phyloP scores from a whole-genome alignment of 1,140 invertebrate genomes.

The Steinernema khuongi region DNA sequence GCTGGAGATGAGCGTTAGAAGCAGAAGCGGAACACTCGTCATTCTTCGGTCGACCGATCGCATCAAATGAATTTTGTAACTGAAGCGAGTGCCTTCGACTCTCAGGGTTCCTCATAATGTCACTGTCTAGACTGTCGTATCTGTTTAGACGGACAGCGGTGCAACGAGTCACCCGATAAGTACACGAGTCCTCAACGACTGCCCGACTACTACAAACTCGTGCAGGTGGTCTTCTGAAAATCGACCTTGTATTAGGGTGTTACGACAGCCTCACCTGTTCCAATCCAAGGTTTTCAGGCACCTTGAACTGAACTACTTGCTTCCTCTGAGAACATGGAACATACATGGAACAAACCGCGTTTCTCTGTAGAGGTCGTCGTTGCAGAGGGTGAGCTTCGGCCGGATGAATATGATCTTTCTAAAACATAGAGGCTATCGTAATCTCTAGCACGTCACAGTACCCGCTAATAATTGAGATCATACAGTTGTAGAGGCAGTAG shows the following conservation, averaged over 20 bases:
- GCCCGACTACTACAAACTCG: no score
- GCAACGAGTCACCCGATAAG: no score
- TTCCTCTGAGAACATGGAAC: constrained; percentile 76
- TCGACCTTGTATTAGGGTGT: neutral
- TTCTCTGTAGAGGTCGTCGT: constrained; percentile 93
- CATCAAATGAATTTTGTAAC: no score
- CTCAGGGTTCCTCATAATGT: no score
- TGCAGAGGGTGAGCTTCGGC: constrained; percentile 85
- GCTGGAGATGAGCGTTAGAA: no score
- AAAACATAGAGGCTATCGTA: constrained; percentile 15
- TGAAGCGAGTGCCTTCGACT: no score
- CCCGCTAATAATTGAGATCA: constrained; percentile 82
- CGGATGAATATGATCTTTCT: constrained; percentile 82
- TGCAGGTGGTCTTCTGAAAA: constrained; percentile 64
- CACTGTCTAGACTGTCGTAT: no score
- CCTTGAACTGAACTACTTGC: constrained; percentile 27
- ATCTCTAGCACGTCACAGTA: constrained; percentile 31
- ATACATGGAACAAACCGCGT: constrained; percentile 92
- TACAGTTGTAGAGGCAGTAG: constrained; percentile 91
- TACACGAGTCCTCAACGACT: no score
- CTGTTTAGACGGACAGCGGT: no score
- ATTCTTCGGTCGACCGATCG: no score
- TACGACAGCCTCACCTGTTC: constrained; percentile 27
- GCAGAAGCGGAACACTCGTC: no score
- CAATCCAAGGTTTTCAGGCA: constrained; percentile 44